phyloP scores from a whole-genome alignment of 2,888 invertebrate species.

The Cephus rjabovi region DNA sequence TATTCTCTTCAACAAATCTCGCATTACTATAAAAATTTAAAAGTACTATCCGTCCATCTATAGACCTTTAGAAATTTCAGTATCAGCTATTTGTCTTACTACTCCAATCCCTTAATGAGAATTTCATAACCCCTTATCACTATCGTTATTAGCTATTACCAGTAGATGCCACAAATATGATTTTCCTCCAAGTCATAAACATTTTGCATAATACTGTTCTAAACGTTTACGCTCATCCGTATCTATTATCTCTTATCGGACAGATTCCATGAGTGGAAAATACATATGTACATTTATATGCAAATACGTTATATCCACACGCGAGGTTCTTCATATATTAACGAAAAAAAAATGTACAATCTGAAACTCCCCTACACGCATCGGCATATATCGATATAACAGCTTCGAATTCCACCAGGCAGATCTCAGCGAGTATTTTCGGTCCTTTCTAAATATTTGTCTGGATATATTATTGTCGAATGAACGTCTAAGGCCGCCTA shows the following conservation, averaged over 20 bases:
- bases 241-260: not conserved
- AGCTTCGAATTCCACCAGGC: not conserved
- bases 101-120: not conserved
- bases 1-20: not conserved
- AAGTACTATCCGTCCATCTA: not conserved
- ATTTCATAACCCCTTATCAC: not conserved
- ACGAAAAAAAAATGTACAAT: not conserved
- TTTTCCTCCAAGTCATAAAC: not conserved
- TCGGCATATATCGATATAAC: not conserved
- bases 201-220: not conserved
- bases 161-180: not conserved
- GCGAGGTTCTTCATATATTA: not conserved
- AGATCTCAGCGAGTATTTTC: not conserved
- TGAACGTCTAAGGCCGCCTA: not conserved
- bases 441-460: not conserved
- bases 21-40: not conserved
- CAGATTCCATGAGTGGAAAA: not conserved
- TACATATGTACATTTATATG: not conserved
- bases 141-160: not conserved
- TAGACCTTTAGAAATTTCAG: not conserved
- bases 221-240: not conserved
- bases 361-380: not conserved
- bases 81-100: not conserved
- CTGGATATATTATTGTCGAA: not conserved
- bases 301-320: not conserved